phyloP scores from a whole-genome alignment of 2,113 vertebrate genomes.

The Arizona elegans region DNA sequence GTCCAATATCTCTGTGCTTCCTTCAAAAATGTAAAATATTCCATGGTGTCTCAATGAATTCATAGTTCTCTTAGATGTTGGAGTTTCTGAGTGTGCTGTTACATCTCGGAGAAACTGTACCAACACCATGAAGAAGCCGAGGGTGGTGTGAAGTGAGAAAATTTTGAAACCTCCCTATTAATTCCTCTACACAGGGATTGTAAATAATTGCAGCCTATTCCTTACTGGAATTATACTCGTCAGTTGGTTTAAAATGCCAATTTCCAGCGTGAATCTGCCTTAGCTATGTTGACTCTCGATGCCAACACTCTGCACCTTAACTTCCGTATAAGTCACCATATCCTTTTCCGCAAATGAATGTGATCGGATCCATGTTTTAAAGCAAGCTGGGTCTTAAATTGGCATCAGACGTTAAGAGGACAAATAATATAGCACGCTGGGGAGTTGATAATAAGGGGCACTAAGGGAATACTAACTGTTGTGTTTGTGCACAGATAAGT shows the following conservation, averaged over 20 bases:
- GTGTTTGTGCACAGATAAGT: background rate
- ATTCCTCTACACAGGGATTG: background rate
- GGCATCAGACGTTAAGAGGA: background rate
- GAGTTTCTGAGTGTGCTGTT: background rate
- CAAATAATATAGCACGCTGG: background rate
- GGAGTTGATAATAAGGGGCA: background rate
- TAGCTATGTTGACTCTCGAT: background rate
- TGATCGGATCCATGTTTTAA: background rate
- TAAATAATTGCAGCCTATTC: background rate
- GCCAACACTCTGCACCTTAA: background rate
- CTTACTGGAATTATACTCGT: background rate
- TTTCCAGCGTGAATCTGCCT: background rate
- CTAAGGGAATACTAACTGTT: background rate
- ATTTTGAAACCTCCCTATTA: background rate
- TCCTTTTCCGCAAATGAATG: background rate
- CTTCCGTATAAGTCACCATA: background rate
- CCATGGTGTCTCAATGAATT: background rate
- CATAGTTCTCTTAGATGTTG: background rate
- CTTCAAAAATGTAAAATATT: background rate
- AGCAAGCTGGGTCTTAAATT: background rate
- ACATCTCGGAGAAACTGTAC: background rate
- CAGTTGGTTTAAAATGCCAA: background rate
- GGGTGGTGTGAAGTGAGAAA: background rate
- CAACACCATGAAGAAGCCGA: background rate
- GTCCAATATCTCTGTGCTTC: background rate